phyloP scores from a whole-genome alignment of 1,140 invertebrate species.

The Mycetomoellerius zeteki region DNA sequence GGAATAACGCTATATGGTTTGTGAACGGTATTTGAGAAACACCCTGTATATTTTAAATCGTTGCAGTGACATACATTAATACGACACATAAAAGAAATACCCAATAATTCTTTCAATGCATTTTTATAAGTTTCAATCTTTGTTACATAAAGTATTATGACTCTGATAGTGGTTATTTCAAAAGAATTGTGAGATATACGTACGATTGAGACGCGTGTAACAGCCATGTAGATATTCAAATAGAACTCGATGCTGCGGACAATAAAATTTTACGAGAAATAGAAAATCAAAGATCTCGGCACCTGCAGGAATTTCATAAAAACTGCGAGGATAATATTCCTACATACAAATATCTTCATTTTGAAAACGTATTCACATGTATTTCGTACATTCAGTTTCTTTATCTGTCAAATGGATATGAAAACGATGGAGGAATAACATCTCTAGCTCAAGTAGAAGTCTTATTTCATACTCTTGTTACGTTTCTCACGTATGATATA shows the following conservation, averaged over 20 bases:
- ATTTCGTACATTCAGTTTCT: not conserved
- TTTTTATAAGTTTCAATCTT: not conserved
- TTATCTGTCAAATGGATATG: conserved; percentile 3
- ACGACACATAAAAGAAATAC: not conserved
- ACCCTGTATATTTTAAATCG: not conserved
- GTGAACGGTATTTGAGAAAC: too few relatives aligned
- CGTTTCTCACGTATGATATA: not conserved
- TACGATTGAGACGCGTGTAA: conserved; percentile 7
- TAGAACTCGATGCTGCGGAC: not conserved
- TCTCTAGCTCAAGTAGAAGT: not conserved
- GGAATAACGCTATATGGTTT: too few relatives aligned
- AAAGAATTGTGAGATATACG: conserved; percentile 1
- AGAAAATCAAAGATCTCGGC: not conserved
- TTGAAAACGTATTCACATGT: not conserved
- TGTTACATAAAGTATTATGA: conserved; percentile 8
- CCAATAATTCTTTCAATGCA: not conserved
- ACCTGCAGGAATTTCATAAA: conserved; percentile 31
- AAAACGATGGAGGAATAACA: not conserved
- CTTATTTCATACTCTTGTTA: not conserved
- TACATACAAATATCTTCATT: not conserved
- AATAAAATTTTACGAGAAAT: conserved; percentile 50
- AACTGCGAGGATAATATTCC: conserved; percentile 32
- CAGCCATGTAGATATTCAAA: conserved; percentile 17
- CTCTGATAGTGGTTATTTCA: not conserved
- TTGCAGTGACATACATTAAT: not conserved